Evolutionary conservation across 2,888 invertebrate species (phyloP), one percentile per base, ranked within the genome.

Genomic region (Carabus problematicus): DNA sequence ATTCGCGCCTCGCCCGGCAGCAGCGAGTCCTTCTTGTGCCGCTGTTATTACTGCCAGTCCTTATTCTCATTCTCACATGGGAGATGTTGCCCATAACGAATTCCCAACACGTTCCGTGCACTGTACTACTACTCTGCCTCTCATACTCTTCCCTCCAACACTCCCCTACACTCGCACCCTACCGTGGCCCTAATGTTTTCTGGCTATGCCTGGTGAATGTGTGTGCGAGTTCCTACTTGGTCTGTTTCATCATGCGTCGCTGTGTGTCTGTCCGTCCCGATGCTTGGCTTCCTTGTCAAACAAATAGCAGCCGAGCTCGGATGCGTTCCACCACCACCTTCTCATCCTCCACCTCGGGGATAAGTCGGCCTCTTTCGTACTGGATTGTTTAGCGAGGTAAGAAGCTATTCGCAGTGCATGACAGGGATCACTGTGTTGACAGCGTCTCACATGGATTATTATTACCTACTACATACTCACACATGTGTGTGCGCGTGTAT

Each of bases 21-120:
- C 45, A 19, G n/a, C 43, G 43, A 12, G 66, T 14, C 58, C 56
- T 29, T 45, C 45, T 45, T 14, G 45, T 45, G 73, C 75, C 73
- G 72, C 75, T 73, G 74, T 74, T 74, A 75, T 67, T 75, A 75
- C 75, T 75, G 75, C 75, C 67, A 70, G 70, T 70, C 6, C 39
- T 40, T 29, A 29, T 56, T 29, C 18, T 19, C 18, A 16, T 19
- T 70, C 73, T 74, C 76, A 73, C 76, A 74, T 72, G 75, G 75
- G 76, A 76, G 75, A 75, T 75, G 75, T 75, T 75, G 72, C 73
- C 74, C 72, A 73, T 74, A 72, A 73, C 73, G 74, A 71, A 77
- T 76, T 77, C 77, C 73, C 75, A 75, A 75, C 77, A 77, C 77
- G 77, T 76, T 70, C 58, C 11, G 16, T 40, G 41, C 52, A 18